Conservation (phyloP, 1,140 invertebrate genomes). For the Planococcus citri region DNA sequence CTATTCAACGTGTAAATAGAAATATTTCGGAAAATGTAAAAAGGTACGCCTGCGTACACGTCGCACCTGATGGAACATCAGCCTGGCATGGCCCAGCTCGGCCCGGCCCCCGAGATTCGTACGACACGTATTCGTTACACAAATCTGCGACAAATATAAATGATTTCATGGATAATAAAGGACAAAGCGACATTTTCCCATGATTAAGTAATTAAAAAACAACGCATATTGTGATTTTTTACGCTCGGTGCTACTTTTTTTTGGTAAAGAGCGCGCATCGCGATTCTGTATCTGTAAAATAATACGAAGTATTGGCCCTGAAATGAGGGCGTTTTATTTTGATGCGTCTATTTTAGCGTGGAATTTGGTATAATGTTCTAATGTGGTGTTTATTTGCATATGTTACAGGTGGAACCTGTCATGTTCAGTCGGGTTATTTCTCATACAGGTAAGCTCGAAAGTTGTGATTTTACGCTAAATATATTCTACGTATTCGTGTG, state of each 20-base stretch:
- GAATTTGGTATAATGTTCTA: too few relatives aligned
- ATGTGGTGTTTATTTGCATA: neutral
- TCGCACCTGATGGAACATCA: neutral
- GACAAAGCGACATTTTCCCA: neutral
- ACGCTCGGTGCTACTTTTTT: neutral
- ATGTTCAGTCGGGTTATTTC: neutral
- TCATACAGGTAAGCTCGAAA: neutral
- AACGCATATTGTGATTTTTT: conserved; percentile 7
- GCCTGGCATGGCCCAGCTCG: too few relatives aligned
- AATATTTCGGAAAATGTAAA: too few relatives aligned
- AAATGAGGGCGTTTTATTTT: neutral
- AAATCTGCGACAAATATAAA: neutral
- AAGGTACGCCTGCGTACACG: too few relatives aligned
- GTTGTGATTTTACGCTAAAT: neutral
- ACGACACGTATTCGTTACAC: neutral
- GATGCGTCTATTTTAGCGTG: too few relatives aligned
- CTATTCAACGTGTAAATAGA: neutral
- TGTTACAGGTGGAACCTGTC: neutral
- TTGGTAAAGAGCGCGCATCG: neutral
- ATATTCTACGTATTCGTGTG: too few relatives aligned
- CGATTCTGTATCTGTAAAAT: too few relatives aligned
- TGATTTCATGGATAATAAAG: neutral
- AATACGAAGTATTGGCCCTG: too few relatives aligned
- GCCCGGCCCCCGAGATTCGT: neutral
- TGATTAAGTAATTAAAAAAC: neutral